Evolutionary conservation across 37 sponge, comb jelly and placozoan species (phyloP), one percentile per base, ranked within the genome.

Genomic region (Bolinopsis microptera): DNA sequence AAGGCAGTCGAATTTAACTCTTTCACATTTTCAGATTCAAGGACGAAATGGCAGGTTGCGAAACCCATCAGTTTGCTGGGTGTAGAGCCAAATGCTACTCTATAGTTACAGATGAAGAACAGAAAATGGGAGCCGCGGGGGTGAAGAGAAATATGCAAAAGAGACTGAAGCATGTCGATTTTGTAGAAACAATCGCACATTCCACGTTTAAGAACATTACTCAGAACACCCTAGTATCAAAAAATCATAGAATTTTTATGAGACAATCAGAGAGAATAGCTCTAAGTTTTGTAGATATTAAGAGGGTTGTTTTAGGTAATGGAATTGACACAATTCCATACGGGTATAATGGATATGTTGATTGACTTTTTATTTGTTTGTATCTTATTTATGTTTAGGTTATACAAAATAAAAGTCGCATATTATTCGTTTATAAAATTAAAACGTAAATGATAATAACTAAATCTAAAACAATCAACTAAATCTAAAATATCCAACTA

Each of bases 1-100:
- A n/a, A n/a, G n/a, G n/a, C n/a, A n/a, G n/a, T n/a, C n/a, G n/a
- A n/a, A n/a, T n/a, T n/a, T n/a, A n/a, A n/a, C n/a, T n/a, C n/a
- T n/a, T n/a, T n/a, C n/a, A n/a, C n/a, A n/a, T n/a, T n/a, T n/a
- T n/a, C 80, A 77, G 80, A 18, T 77, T 77, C 18, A 77, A 77
- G 18, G 80, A 77, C 33, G 80, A 77, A 32, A 18, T 32, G 28
- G 80, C 33, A 16, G 80, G 80, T 1, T 34, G 33, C 9, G 5
- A 1, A 28, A 77, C 33, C 3, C 9, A 34, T 35, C 80, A 77
- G 37, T 77, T 77, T 18, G 28, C 35, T 77, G 80, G 80, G 13
- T n/a, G 18, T n/a, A 28, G 80, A 77, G 1, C 80, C 1, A 77
- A 77, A 32, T 35, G 35, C 80, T 77, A 77, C 36, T 77, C 80